A percentile compares a stretch with the other conserved stretches of the same genome.
phyloP scores from a whole-genome alignment of 1,140 invertebrate genomes.

The Drosophila virilis region DNA sequence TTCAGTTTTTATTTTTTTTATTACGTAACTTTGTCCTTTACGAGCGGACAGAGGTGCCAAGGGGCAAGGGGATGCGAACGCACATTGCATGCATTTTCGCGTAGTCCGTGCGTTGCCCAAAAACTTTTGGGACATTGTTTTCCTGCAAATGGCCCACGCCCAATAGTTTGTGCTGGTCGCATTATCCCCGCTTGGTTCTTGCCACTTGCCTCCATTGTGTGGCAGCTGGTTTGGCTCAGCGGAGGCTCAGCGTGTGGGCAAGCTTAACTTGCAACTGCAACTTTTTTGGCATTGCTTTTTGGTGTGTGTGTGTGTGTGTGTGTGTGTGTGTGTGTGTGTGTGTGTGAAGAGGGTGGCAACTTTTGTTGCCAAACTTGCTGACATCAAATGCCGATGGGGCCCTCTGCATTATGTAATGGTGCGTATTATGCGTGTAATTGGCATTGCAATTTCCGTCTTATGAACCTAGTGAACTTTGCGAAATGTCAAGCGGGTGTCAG shows the following conservation, averaged over 20 bases:
- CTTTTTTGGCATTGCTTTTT: slow-evolving; percentile 28
- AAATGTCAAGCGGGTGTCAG: slow-evolving; percentile 19
- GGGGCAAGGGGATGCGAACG: slow-evolving; percentile 22
- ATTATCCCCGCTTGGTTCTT: slow-evolving; percentile 33
- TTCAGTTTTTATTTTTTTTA: slow-evolving; percentile 48
- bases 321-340: background rate
- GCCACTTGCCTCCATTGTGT: slow-evolving; percentile 36
- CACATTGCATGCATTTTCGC: slow-evolving; percentile 67
- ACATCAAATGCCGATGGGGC: slow-evolving; percentile 35
- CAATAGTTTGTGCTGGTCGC: slow-evolving; percentile 35
- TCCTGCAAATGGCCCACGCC: slow-evolving; percentile 73
- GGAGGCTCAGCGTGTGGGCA: slow-evolving; percentile 26
- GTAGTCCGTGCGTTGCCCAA: slow-evolving; percentile 34
- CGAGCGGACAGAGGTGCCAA: background rate
- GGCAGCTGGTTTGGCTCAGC: slow-evolving; percentile 63
- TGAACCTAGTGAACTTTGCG: slow-evolving; percentile 48
- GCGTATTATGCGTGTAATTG: slow-evolving; percentile 78
- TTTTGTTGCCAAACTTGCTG: slow-evolving; percentile 31
- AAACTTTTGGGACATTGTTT: slow-evolving; percentile 73
- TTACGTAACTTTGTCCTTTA: slow-evolving; percentile 71
- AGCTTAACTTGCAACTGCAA: slow-evolving; percentile 66
- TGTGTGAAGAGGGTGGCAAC: slow-evolving; percentile 19
- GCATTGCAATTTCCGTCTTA: slow-evolving; percentile 62
- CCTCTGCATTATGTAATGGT: slow-evolving; percentile 58
- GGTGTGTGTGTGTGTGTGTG: background rate